These are phyloP conservation scores for Elmis aenea DNA, from an alignment of 2,888 invertebrate species.

Conservation along the genomic window DNA sequence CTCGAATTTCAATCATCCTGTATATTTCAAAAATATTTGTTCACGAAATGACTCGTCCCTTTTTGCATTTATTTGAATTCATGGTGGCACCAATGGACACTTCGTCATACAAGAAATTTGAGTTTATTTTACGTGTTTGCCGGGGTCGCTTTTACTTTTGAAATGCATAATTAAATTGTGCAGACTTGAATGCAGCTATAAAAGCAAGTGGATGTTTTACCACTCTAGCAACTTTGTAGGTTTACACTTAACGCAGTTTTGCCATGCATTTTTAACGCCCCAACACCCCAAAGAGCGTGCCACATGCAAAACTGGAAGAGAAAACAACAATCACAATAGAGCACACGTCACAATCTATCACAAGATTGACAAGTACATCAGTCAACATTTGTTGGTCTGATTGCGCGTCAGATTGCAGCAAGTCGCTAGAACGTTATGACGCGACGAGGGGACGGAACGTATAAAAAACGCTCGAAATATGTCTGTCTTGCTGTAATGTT, in stretches of 20 bases:
- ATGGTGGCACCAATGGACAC: too few relatives aligned
- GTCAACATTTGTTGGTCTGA: constrained; percentile 46
- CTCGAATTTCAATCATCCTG: too few relatives aligned
- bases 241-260: too few relatives aligned
- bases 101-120: too few relatives aligned
- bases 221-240: too few relatives aligned
- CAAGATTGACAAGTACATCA: constrained; percentile 45
- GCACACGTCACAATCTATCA: constrained; percentile 39
- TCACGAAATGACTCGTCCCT: too few relatives aligned
- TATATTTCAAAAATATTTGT: too few relatives aligned
- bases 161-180: not conserved
- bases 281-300: constrained; percentile 30
- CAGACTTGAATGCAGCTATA: too few relatives aligned
- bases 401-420: constrained; percentile 32
- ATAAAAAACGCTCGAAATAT: constrained; percentile 11
- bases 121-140: too few relatives aligned
- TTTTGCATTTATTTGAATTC: too few relatives aligned
- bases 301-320: constrained; percentile 36
- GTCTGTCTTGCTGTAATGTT: constrained; percentile 23
- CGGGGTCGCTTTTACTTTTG: too few relatives aligned
- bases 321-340: constrained; percentile 37
- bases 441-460: constrained; percentile 8
- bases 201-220: too few relatives aligned
- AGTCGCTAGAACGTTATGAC: constrained; percentile 12
- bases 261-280: constrained; percentile 12